These are phyloP conservation scores for Probosciger aterrimus DNA, from an alignment of 2,113 vertebrate species.

Conservation along the genomic window DNA sequence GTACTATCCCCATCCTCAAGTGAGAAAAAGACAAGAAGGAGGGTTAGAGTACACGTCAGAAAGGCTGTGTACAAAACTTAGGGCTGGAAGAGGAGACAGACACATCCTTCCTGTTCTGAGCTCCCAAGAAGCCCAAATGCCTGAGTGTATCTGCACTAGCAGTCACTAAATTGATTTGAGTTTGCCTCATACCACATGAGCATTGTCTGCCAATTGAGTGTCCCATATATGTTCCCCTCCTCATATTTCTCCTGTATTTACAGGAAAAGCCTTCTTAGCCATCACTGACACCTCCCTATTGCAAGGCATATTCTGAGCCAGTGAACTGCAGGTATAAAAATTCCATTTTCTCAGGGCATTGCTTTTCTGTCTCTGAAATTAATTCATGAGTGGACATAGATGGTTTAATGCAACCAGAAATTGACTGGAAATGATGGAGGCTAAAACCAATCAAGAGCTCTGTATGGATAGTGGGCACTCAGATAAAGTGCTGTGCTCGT, in stretches of 20 bases:
- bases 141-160: not conserved
- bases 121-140: not conserved
- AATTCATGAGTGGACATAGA: not conserved
- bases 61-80: not conserved
- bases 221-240: not conserved
- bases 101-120: not conserved
- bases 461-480: not conserved
- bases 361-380: not conserved
- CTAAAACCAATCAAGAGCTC: not conserved
- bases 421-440: not conserved
- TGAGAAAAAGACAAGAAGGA: not conserved
- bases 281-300: not conserved
- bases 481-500: not conserved
- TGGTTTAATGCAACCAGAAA: not conserved
- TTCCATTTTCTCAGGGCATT: not conserved
- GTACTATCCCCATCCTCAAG: slow-evolving; percentile 26
- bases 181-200: not conserved
- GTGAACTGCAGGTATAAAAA: not conserved
- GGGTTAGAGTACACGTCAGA: not conserved
- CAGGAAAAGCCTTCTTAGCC: not conserved
- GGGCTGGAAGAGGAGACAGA: not conserved
- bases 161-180: not conserved
- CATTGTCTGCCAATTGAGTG: not conserved
- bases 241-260: not conserved
- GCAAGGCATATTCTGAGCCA: not conserved